Conservation (phyloP, 2,888 invertebrate species). For the Artemia sinica region DNA sequence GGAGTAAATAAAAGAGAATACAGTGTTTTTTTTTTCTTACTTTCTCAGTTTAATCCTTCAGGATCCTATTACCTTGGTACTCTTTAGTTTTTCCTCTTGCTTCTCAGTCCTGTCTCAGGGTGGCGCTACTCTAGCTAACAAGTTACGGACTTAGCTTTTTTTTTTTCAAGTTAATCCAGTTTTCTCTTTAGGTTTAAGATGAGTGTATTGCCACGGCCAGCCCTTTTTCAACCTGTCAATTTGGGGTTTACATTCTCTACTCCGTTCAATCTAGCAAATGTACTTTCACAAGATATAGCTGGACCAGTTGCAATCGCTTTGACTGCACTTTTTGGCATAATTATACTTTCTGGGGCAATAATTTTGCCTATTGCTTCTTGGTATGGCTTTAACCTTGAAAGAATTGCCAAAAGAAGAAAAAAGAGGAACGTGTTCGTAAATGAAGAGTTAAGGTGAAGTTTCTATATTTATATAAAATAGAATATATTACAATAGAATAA, state of each 20-base stretch:
- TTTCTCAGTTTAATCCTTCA: no score
- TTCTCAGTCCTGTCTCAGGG: no score
- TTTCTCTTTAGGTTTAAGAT: no score
- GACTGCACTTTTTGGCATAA: conserved; percentile 15
- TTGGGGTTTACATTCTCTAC: conserved; percentile 22
- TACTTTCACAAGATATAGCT: conserved; percentile 17
- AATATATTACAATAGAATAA: no score
- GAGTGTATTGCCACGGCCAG: background rate
- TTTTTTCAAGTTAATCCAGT: no score
- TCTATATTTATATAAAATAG: no score
- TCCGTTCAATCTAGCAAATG: conserved; percentile 21
- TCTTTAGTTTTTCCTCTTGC: no score
- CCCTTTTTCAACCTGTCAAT: conserved; percentile 19
- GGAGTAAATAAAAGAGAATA: no score
- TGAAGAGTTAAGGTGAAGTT: background rate
- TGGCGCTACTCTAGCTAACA: no score
- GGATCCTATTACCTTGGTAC: no score
- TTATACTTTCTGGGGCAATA: conserved; percentile 13
- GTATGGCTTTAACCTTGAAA: conserved; percentile 12
- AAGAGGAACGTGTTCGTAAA: conserved; percentile 8
- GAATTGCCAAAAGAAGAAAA: background rate
- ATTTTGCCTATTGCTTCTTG: conserved; percentile 18
- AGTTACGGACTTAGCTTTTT: no score
- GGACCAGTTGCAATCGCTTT: conserved; percentile 19
- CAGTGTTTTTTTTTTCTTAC: no score